A percentile compares a stretch with the other conserved stretches of the same genome.
phyloP scores from a whole-genome alignment of 2,113 vertebrate genomes.

The Chlorodrepanis virens region DNA sequence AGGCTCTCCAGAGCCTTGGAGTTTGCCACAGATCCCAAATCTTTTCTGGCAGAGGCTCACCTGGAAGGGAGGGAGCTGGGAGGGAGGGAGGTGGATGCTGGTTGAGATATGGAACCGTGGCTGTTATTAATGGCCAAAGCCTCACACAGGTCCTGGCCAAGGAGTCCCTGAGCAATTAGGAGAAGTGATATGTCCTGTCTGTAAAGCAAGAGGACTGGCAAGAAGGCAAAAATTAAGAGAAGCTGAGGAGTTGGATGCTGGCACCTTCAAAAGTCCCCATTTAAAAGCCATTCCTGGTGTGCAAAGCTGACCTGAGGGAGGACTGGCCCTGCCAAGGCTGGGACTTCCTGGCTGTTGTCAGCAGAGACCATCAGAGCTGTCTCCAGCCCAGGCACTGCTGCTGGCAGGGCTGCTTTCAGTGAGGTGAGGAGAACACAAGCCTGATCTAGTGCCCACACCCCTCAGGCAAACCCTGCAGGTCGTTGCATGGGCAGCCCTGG shows the following conservation, averaged over 20 bases:
- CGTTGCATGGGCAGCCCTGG: neutral
- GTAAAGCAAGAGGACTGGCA: conserved; percentile 8
- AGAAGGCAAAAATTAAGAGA: neutral
- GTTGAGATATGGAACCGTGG: neutral
- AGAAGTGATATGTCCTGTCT: conserved; percentile 18
- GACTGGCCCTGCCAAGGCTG: neutral
- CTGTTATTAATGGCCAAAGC: conserved; percentile 37
- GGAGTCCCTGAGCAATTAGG: neutral
- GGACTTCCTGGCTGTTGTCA: neutral
- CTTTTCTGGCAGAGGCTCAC: conserved; percentile 51
- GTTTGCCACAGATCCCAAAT: conserved; percentile 41
- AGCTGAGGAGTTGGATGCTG: neutral
- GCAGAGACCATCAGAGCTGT: neutral
- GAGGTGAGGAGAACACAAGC: neutral
- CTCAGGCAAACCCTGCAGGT: neutral
- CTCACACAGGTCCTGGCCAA: neutral
- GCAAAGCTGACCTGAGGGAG: neutral
- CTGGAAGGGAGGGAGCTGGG: conserved; percentile 21
- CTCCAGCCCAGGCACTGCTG: neutral
- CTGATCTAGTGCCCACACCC: rapidly evolving
- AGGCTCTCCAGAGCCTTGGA: neutral
- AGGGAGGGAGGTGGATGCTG: neutral
- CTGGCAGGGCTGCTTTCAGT: neutral
- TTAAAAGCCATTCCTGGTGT: neutral
- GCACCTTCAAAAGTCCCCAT: neutral